These are phyloP conservation scores for Acrocera orbiculus DNA, from an alignment of 2,888 invertebrate genomes.

Conservation along the genomic window DNA sequence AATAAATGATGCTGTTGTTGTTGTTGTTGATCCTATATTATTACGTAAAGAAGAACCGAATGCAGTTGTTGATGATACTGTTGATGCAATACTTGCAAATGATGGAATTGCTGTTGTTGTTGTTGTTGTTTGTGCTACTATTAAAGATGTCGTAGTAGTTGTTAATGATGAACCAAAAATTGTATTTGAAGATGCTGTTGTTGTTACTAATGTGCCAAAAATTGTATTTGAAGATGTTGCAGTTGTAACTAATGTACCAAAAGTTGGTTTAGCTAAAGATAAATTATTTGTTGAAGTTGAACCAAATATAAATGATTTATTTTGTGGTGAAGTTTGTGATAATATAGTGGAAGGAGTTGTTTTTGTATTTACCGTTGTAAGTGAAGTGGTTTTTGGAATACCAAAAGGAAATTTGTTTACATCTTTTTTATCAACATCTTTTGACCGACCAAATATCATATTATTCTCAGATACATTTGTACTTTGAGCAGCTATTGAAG, in stretches of 20 bases:
- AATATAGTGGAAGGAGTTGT: not conserved
- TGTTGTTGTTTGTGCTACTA: not conserved
- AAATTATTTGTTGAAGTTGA: constrained; percentile 4
- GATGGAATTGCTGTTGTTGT: constrained; percentile 12
- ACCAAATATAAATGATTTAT: constrained; percentile 1
- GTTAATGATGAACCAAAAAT: constrained; percentile 5
- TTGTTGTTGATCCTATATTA: not conserved
- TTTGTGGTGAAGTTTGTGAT: not conserved
- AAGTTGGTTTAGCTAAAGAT: not conserved
- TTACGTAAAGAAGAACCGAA: constrained; percentile 2
- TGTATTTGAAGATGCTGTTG: constrained; percentile 4
- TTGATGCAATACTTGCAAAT: constrained; percentile 10
- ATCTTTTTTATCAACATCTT: constrained; percentile 1
- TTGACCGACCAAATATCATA: no score
- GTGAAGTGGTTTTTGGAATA: no score
- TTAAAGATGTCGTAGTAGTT: no score
- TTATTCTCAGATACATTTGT: no score
- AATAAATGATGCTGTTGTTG: constrained; percentile 5
- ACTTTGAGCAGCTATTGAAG: no score
- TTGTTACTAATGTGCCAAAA: constrained; percentile 4
- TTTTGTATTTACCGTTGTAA: not conserved
- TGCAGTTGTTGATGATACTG: constrained; percentile 2
- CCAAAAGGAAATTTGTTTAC: not conserved
- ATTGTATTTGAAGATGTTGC: constrained; percentile 1
- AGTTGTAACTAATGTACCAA: not conserved